Evolutionary conservation across 2,888 invertebrate genomes (phyloP).

Genomic region (Caenorhabditis sulstoni): DNA sequence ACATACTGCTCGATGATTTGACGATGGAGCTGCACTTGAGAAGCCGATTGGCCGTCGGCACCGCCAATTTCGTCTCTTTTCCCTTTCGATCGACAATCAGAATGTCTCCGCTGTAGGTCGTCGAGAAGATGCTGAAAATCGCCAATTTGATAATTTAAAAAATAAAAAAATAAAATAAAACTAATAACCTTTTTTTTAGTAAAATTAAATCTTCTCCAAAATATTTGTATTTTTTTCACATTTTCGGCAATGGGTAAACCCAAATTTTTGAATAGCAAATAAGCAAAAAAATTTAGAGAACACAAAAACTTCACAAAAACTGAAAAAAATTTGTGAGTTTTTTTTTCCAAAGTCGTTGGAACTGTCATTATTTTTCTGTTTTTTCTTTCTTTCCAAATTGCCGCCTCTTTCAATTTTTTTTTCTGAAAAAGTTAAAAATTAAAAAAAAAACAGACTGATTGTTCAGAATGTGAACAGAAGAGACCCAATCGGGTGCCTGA

Average conservation of each 20-base stretch:
- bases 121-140: slow-evolving; percentile 73
- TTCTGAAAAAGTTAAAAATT: neutral
- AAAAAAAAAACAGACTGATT: slow-evolving; percentile 64
- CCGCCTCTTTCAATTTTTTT: neutral
- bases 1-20: slow-evolving; percentile 55
- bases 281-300: too few species aligned
- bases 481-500: slow-evolving; percentile 98
- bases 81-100: slow-evolving; percentile 71
- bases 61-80: slow-evolving; percentile 51
- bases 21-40: slow-evolving; percentile 64
- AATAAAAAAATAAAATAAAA: neutral
- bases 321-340: too few species aligned
- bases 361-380: too few species aligned
- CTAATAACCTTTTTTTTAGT: too few species aligned
- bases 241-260: too few species aligned
- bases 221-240: too few species aligned
- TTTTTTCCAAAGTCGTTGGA: too few species aligned
- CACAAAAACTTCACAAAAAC: too few species aligned
- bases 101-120: slow-evolving; percentile 77
- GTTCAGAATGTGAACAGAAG: slow-evolving; percentile 84
- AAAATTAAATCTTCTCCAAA: slow-evolving; percentile 3
- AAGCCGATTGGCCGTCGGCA: slow-evolving; percentile 41
- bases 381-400: too few species aligned
- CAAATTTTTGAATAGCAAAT: too few species aligned
- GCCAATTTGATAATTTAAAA: neutral